A percentile compares a stretch with the other conserved stretches of the same genome.
These are phyloP conservation scores for Cephus runcator DNA, from an alignment of 2,888 invertebrate genomes.

Conservation along the genomic window DNA sequence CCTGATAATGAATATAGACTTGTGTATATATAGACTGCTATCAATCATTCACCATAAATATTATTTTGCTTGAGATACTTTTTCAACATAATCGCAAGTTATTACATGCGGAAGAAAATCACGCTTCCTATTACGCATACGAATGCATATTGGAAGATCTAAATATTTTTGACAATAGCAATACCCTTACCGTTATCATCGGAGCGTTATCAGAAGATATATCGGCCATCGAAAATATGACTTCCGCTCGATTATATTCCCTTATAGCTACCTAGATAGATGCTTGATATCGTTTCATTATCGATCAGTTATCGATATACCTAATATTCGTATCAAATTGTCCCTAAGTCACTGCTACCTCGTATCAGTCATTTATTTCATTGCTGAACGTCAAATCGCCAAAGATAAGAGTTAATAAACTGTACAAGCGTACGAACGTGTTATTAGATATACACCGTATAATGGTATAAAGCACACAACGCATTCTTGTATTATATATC, in stretches of 20 bases:
- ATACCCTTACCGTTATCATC: conserved; percentile 45
- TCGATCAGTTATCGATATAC: background rate
- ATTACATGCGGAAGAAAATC: background rate
- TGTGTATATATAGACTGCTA: background rate
- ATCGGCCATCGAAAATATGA: conserved; percentile 50
- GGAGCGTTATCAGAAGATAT: conserved; percentile 42
- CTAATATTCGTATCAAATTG: background rate
- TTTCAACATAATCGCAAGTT: background rate
- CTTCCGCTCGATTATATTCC: conserved; percentile 31
- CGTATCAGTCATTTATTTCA: background rate
- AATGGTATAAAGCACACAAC: background rate
- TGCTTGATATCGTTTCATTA: background rate
- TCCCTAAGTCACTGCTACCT: background rate
- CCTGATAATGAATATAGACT: background rate
- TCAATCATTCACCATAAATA: background rate
- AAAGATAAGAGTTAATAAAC: background rate
- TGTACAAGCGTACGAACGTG: background rate
- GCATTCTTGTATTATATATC: background rate
- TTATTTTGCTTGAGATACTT: background rate
- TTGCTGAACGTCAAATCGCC: background rate
- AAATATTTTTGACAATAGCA: conserved; percentile 38
- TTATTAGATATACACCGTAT: background rate
- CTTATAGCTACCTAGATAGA: background rate
- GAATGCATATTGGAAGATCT: background rate
- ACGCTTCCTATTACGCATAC: background rate